Conservation (phyloP, 2,113 vertebrate genomes). For the Corythornis vintsioides region DNA sequence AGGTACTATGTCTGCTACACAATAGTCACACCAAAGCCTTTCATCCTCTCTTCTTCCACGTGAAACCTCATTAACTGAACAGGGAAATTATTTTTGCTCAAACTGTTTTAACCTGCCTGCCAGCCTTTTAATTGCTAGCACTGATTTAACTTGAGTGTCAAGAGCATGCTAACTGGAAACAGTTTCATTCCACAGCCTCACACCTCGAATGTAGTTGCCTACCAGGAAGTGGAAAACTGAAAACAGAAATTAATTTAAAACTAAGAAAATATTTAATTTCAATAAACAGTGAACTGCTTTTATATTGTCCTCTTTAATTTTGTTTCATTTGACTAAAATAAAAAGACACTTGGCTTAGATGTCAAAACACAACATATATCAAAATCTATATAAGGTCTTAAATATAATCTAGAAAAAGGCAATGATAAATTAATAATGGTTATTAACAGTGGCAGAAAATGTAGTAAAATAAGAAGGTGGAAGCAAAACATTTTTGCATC, state of each 20-base stretch:
- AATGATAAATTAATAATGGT: not conserved
- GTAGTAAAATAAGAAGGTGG: not conserved
- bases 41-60: not conserved
- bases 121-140: conserved; percentile 17
- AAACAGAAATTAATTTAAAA: not conserved
- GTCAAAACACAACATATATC: not conserved
- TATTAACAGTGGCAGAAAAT: not conserved
- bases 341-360: conserved; percentile 18
- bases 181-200: not conserved
- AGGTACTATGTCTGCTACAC: not conserved
- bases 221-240: not conserved
- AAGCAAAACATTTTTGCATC: not conserved
- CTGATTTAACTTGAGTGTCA: not conserved
- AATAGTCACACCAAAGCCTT: not conserved
- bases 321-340: conserved; percentile 14
- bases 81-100: not conserved
- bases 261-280: not conserved
- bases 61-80: conserved; percentile 16
- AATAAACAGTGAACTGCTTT: not conserved
- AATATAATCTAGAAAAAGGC: not conserved
- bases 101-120: not conserved
- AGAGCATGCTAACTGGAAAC: not conserved
- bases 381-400: not conserved
- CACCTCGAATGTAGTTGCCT: not conserved
- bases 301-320: not conserved